Evolutionary conservation across 2,888 invertebrate genomes (phyloP).

Genomic region (Drosophila sordidapex): DNA sequence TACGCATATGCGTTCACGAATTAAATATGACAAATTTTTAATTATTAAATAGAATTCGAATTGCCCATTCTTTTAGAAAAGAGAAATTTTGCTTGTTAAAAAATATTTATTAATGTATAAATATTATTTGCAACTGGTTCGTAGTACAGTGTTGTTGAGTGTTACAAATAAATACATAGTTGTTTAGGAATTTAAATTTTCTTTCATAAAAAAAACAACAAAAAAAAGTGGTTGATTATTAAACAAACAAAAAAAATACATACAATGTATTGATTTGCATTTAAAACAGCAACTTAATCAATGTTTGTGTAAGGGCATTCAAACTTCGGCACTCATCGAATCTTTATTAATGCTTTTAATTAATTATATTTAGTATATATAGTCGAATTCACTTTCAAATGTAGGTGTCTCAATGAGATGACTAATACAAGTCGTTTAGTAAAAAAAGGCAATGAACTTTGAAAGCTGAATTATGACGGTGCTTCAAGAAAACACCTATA

Average conservation of each 20-base stretch:
- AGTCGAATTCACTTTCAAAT: slow-evolving; percentile 1
- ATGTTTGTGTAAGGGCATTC: not conserved
- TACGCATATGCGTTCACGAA: not conserved
- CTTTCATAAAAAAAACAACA: not conserved
- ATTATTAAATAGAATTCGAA: not conserved
- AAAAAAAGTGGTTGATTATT: not conserved
- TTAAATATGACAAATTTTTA: not conserved
- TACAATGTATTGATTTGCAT: not conserved
- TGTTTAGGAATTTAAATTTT: not conserved
- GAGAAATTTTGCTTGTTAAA: not conserved
- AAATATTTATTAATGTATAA: not conserved
- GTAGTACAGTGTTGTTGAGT: not conserved
- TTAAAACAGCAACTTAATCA: not conserved
- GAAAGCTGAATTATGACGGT: slow-evolving; percentile 17
- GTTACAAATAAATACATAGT: not conserved
- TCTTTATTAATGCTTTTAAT: not conserved
- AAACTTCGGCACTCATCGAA: not conserved
- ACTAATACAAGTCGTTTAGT: slow-evolving; percentile 30
- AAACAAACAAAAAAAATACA: not conserved
- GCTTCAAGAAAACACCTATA: slow-evolving; percentile 10
- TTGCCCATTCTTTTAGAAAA: not conserved
- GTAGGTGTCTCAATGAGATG: slow-evolving; percentile 6
- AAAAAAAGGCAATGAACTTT: slow-evolving; percentile 44
- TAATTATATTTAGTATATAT: not conserved
- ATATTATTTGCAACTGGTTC: not conserved